These are phyloP conservation scores for Mesocricetus auratus DNA, from an alignment of 2,113 vertebrate species.

Conservation along the genomic window DNA sequence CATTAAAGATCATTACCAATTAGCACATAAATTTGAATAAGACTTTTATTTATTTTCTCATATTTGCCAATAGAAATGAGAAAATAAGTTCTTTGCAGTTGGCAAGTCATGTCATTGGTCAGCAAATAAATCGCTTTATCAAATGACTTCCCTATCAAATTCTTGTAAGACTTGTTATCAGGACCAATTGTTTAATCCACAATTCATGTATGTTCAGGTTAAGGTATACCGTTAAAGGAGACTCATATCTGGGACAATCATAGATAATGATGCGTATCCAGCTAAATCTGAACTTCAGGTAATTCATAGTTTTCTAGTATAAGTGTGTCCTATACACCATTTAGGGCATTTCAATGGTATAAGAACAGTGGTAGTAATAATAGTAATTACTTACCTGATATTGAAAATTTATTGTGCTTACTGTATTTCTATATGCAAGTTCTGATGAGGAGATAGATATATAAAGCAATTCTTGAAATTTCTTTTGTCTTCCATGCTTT, in stretches of 20 bases:
- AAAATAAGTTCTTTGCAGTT: neutral
- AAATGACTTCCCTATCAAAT: neutral
- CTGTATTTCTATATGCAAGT: neutral
- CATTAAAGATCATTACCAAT: neutral
- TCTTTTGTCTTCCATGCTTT: neutral
- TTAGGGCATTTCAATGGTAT: neutral
- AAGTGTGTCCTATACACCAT: neutral
- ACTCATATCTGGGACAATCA: neutral
- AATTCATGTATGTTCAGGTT: neutral
- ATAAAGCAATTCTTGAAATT: neutral
- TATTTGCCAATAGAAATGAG: neutral
- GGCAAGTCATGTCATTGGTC: neutral
- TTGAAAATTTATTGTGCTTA: neutral
- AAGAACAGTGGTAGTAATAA: neutral
- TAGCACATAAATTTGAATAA: neutral
- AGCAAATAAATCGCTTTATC: neutral
- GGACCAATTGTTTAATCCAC: neutral
- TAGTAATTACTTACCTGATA: neutral
- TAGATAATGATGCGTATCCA: neutral
- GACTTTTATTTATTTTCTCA: conserved; percentile 18
- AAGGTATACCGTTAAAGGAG: neutral
- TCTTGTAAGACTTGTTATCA: neutral
- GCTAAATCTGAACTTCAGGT: conserved; percentile 23
- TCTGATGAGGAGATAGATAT: neutral
- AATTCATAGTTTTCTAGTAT: neutral